These are phyloP conservation scores for Telmatochromis sp. DNA, from an alignment of 2,113 vertebrate species.

Conservation along the genomic window DNA sequence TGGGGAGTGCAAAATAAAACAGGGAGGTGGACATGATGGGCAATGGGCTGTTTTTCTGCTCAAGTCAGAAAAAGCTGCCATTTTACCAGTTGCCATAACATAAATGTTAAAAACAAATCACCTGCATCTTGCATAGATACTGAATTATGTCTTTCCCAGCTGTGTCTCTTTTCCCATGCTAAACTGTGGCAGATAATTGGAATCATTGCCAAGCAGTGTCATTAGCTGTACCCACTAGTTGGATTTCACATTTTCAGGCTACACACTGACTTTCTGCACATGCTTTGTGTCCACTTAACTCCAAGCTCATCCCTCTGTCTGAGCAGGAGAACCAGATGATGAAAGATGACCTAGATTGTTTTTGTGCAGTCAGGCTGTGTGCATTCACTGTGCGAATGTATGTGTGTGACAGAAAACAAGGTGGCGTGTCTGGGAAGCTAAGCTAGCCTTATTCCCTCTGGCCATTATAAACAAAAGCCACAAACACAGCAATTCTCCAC, in stretches of 20 bases:
- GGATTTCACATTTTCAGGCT: neutral
- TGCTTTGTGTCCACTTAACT: constrained; percentile 40
- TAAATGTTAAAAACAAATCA: neutral
- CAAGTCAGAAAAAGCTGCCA: neutral
- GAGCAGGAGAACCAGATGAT: constrained; percentile 45
- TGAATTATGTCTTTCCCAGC: neutral
- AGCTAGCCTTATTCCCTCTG: constrained; percentile 39
- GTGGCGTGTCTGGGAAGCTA: constrained; percentile 36
- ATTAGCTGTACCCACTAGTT: constrained; percentile 17
- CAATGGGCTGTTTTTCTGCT: neutral
- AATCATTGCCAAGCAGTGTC: neutral
- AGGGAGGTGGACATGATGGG: neutral
- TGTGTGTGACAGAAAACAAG: constrained; percentile 45
- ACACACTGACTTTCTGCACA: neutral
- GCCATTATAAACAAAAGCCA: constrained; percentile 45
- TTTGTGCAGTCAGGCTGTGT: constrained; percentile 25
- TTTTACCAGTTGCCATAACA: neutral
- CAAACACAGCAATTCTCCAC: constrained; percentile 25
- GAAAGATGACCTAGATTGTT: constrained; percentile 66
- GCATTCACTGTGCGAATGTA: neutral
- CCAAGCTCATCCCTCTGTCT: constrained; percentile 27
- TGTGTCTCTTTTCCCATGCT: neutral
- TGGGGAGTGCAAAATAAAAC: neutral
- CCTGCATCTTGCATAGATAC: neutral
- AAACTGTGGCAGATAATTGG: neutral